Conservation (phyloP, 2,888 invertebrate species). For the Pyrrhia umbra region DNA sequence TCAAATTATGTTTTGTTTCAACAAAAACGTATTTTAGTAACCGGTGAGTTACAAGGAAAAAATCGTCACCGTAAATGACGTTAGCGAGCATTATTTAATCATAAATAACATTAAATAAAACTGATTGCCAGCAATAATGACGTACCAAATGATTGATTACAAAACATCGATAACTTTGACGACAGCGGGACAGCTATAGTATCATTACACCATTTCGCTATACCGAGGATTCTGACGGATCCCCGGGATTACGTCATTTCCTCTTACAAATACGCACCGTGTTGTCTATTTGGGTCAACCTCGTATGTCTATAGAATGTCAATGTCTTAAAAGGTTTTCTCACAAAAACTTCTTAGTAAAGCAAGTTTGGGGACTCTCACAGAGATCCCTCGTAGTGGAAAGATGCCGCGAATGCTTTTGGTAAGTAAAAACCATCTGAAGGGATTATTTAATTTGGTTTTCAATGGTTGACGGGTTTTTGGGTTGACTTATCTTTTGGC, state of each 20-base stretch:
- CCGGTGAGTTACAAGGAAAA: not conserved
- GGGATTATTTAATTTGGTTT: slow-evolving; percentile 43
- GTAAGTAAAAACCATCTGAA: slow-evolving; percentile 34
- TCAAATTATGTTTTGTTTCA: no score
- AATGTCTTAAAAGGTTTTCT: slow-evolving; percentile 61
- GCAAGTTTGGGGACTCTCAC: slow-evolving; percentile 22
- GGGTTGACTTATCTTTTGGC: slow-evolving; percentile 19
- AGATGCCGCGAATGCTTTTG: slow-evolving; percentile 36
- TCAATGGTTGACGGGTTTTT: slow-evolving; percentile 26
- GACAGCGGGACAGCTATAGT: slow-evolving; percentile 14
- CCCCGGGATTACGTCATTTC: slow-evolving; percentile 55
- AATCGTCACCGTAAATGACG: not conserved
- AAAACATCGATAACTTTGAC: slow-evolving; percentile 25
- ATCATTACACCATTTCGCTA: slow-evolving; percentile 38
- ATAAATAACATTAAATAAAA: slow-evolving; percentile 11
- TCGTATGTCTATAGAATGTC: slow-evolving; percentile 52
- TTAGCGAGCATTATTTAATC: not conserved
- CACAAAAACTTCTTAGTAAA: slow-evolving; percentile 37
- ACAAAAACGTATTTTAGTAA: no score
- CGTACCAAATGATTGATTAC: slow-evolving; percentile 42
- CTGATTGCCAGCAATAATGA: not conserved
- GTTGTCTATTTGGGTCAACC: slow-evolving; percentile 60
- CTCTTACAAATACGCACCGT: slow-evolving; percentile 50
- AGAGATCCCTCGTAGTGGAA: slow-evolving; percentile 13
- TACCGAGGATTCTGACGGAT: slow-evolving; percentile 40